These are phyloP conservation scores for Sylvilagus floridanus DNA, from an alignment of 2,797 vertebrate genomes.

Conservation along the genomic window DNA sequence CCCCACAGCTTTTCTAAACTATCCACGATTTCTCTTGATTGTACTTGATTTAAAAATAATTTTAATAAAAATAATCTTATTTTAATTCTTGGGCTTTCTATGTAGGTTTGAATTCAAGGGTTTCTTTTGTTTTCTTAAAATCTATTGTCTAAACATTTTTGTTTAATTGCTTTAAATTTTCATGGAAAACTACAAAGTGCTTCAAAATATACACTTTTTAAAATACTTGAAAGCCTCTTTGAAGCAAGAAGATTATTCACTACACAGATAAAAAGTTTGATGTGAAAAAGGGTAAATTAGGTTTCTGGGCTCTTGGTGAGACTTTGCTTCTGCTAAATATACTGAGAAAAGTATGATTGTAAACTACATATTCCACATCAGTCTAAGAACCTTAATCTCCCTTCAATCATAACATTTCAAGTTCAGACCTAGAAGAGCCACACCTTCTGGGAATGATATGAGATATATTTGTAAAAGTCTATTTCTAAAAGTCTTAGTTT, in stretches of 20 bases:
- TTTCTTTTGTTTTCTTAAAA: not conserved
- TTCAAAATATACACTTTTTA: not conserved
- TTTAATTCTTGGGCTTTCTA: not conserved
- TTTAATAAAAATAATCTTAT: not conserved
- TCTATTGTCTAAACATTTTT: not conserved
- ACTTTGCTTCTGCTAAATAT: not conserved
- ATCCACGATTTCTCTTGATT: not conserved
- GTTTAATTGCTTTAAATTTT: slow-evolving; percentile 36
- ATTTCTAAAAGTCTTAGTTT: slow-evolving; percentile 26
- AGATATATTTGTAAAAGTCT: not conserved
- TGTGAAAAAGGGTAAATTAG: not conserved
- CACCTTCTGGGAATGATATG: not conserved
- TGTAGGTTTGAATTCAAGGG: not conserved
- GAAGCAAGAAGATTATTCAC: slow-evolving; percentile 10
- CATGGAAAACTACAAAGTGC: not conserved
- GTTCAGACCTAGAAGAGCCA: not conserved
- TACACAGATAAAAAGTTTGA: not conserved
- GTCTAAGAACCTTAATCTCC: not conserved
- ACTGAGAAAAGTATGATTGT: not conserved
- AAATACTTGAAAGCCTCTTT: not conserved
- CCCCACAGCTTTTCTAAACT: not conserved
- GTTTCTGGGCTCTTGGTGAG: not conserved
- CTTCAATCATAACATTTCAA: slow-evolving; percentile 34
- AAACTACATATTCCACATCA: not conserved
- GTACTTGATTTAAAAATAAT: not conserved